Evolutionary conservation across 2,888 invertebrate species (phyloP).

Genomic region (Platynereis dumerilii): DNA sequence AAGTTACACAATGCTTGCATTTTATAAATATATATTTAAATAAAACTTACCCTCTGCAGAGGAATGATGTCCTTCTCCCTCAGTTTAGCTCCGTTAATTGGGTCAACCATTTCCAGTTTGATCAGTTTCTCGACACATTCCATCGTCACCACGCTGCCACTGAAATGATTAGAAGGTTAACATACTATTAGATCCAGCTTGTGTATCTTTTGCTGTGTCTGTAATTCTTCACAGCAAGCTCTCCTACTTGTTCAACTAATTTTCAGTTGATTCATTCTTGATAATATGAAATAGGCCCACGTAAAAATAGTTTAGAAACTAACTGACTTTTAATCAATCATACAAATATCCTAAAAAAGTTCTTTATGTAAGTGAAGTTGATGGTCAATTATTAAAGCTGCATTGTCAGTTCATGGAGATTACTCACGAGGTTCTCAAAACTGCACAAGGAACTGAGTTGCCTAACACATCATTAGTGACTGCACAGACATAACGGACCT

Average conservation of each 20-base stretch:
- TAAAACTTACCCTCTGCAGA: constrained; percentile 64
- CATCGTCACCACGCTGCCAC: constrained; percentile 93
- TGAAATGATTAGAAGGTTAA: constrained; percentile 58
- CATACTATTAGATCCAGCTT: no score
- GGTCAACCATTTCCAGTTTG: constrained; percentile 95
- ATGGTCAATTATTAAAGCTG: background rate
- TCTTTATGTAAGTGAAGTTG: no score
- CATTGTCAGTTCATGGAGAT: background rate
- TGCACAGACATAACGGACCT: constrained; percentile 92
- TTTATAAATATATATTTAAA: no score
- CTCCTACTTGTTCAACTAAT: no score
- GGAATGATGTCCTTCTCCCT: constrained; percentile 90
- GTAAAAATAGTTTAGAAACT: no score
- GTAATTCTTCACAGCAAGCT: no score
- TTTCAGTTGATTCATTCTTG: no score
- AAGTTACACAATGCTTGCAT: no score
- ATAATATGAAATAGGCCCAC: no score
- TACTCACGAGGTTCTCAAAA: constrained; percentile 84
- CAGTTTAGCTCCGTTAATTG: constrained; percentile 80
- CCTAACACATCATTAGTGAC: constrained; percentile 94
- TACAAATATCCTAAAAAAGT: no score
- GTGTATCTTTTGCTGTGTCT: no score
- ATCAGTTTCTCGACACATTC: constrained; percentile 96
- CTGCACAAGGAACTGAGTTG: constrained; percentile 86
- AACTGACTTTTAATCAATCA: no score